Evolutionary conservation across 2,113 vertebrate species (phyloP).

Genomic region (Cavia porcellus): DNA sequence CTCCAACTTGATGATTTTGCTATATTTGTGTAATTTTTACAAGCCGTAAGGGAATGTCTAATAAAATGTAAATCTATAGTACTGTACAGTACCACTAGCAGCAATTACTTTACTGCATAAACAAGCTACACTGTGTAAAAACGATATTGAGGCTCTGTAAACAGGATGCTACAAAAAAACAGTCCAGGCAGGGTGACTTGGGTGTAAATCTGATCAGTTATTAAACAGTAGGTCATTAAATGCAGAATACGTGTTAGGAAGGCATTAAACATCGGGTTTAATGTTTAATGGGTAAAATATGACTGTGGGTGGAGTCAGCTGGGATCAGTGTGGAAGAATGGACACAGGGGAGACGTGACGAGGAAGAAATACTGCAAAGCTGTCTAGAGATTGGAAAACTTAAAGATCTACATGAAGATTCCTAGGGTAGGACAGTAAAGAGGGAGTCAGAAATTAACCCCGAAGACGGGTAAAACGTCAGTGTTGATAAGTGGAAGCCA

Average conservation of each 20-base stretch:
- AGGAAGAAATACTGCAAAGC: background rate
- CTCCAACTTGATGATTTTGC: background rate
- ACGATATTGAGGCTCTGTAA: background rate
- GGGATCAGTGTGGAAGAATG: background rate
- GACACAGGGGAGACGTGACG: background rate
- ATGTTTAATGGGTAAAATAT: background rate
- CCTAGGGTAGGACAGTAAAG: background rate
- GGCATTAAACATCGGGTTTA: background rate
- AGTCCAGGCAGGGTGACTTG: background rate
- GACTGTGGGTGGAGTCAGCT: background rate
- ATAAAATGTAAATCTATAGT: background rate
- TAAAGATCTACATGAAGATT: background rate
- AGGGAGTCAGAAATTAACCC: background rate
- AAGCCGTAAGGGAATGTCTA: background rate
- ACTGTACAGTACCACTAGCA: background rate
- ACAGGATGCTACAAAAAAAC: background rate
- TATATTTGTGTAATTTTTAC: background rate
- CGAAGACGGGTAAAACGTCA: background rate
- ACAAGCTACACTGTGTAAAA: background rate
- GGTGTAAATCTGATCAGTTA: background rate
- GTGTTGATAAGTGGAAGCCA: background rate
- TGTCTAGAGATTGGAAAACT: background rate
- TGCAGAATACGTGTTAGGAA: background rate
- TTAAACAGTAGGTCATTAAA: background rate
- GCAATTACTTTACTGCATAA: background rate